A percentile compares a stretch with the other conserved stretches of the same genome.
These are phyloP conservation scores for Empidonax traillii DNA, from an alignment of 2,113 vertebrate genomes.

Conservation along the genomic window DNA sequence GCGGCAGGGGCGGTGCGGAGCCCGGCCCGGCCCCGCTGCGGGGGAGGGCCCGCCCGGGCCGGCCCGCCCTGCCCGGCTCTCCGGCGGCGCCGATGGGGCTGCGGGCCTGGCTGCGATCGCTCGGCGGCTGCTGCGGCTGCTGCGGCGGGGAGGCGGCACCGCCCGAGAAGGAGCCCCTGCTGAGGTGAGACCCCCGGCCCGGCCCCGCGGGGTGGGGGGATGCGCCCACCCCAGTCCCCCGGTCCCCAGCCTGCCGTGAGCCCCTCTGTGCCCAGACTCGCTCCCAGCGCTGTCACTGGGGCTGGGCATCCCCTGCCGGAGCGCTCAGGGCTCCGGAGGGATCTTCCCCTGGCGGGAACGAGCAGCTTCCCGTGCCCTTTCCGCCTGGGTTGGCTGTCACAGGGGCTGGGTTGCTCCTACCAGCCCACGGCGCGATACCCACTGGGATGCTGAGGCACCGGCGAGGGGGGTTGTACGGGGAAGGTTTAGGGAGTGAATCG, in stretches of 20 bases:
- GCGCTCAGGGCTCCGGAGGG: background rate
- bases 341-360: background rate
- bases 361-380: background rate
- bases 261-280: background rate
- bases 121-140: conserved; percentile 16
- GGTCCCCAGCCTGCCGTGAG: background rate
- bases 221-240: background rate
- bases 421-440: background rate
- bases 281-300: background rate
- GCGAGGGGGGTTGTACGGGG: background rate
- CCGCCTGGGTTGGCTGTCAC: rapidly evolving
- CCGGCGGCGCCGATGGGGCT: background rate
- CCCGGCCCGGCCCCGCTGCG: background rate
- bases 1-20: background rate
- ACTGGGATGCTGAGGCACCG: background rate
- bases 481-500: background rate
- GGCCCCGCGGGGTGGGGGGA: background rate
- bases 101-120: conserved; percentile 1
- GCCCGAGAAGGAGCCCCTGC: conserved; percentile 45
- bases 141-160: background rate
- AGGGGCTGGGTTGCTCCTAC: too few species aligned
- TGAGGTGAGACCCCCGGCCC: conserved; percentile 8
- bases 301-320: background rate
- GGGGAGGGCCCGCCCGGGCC: background rate
- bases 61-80: background rate